Percentiles rank a stretch among this genome's conserved stretches.
phyloP scores from a whole-genome alignment of 2,888 invertebrate species.

The Dicroscelio sp. region DNA sequence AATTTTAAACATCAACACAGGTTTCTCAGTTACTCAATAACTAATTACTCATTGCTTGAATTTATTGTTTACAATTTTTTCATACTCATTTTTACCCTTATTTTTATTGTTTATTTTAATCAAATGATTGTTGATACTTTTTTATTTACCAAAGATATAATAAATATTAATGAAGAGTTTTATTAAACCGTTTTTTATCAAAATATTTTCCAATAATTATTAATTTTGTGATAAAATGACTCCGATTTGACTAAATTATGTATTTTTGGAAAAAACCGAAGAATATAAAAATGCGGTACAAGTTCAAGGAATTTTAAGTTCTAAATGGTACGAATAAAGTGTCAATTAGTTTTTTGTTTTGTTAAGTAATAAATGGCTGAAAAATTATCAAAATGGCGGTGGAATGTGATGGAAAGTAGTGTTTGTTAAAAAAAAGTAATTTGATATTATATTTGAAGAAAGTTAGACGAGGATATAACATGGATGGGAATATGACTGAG shows the following conservation, averaged over 20 bases:
- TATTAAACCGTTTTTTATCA: background rate
- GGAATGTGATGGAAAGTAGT: background rate
- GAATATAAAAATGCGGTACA: background rate
- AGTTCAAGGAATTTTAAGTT: background rate
- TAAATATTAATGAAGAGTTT: background rate
- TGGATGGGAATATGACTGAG: background rate
- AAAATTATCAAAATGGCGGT: background rate
- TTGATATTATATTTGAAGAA: background rate
- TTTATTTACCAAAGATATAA: slow-evolving; percentile 16
- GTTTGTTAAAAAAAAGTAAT: background rate
- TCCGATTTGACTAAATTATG: background rate
- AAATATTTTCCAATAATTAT: background rate
- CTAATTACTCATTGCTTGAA: slow-evolving; percentile 22
- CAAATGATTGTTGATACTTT: slow-evolving; percentile 21
- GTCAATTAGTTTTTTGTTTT: background rate
- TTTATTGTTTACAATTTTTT: slow-evolving; percentile 16
- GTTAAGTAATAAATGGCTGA: background rate
- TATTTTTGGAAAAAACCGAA: background rate
- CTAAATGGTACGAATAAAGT: background rate
- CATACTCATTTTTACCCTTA: slow-evolving; percentile 24
- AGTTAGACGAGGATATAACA: background rate
- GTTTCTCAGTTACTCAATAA: slow-evolving; percentile 18
- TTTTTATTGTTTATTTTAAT: slow-evolving; percentile 16
- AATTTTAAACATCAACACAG: slow-evolving; percentile 19
- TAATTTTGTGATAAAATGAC: background rate